Evolutionary conservation across 2,888 invertebrate genomes (phyloP).

Genomic region (Brachycybe producta): DNA sequence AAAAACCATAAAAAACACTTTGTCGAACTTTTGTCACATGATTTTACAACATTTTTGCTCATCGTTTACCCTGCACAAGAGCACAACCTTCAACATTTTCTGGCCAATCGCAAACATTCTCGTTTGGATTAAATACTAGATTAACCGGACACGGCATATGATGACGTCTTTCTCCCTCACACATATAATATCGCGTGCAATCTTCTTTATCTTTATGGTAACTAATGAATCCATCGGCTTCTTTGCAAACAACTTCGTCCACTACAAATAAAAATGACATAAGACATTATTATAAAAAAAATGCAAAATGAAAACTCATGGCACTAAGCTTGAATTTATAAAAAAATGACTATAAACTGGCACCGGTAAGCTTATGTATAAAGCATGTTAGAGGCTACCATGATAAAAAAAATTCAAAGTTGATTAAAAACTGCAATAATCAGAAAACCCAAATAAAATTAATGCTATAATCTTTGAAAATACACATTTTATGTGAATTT

Average conservation of each 20-base stretch:
- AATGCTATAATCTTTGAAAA: too few species aligned
- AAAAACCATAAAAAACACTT: too few species aligned
- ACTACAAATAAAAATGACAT: constrained; percentile 41
- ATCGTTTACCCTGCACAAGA: too few species aligned
- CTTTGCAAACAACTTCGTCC: constrained; percentile 75
- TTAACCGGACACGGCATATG: constrained; percentile 92
- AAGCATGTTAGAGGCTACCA: too few species aligned
- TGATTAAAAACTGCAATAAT: too few species aligned
- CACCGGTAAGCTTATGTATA: not conserved
- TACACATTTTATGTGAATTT: too few species aligned
- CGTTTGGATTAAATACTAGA: constrained; percentile 80
- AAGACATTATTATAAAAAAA: not conserved
- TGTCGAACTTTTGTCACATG: too few species aligned
- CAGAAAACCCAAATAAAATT: too few species aligned
- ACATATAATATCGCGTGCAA: constrained; percentile 92
- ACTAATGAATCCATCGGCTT: constrained; percentile 88
- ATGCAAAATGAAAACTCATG: not conserved
- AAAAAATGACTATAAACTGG: not conserved
- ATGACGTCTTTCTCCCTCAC: constrained; percentile 85
- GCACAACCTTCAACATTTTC: constrained; percentile 79
- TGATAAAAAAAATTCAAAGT: too few species aligned
- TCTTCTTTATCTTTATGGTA: constrained; percentile 81
- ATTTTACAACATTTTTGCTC: too few species aligned
- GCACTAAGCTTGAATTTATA: not conserved
- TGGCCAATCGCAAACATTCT: constrained; percentile 92